Conservation (phyloP, 2,888 invertebrate genomes). For the Phytoseiulus persimilis region DNA sequence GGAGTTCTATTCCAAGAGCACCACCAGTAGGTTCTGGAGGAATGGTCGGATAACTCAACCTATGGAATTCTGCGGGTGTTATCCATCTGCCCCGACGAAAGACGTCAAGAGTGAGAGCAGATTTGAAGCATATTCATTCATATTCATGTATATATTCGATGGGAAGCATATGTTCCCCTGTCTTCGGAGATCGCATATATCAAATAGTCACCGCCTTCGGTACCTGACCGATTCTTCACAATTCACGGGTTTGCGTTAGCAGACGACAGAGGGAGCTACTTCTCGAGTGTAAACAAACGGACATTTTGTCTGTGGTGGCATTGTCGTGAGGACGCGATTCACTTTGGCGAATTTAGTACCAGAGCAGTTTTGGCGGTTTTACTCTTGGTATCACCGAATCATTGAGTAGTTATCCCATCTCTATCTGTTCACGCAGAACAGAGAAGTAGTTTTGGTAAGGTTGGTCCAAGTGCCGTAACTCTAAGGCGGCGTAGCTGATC, state of each 20-base stretch:
- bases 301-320: not conserved
- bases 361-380: conserved; percentile 5
- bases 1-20: no score
- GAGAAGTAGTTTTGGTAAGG: not conserved
- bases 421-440: not conserved
- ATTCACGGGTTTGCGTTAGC: not conserved
- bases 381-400: not conserved
- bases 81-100: no score
- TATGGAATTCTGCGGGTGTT: no score
- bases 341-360: conserved; percentile 5
- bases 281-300: not conserved
- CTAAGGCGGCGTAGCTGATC: not conserved
- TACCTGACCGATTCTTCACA: no score
- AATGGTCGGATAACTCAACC: no score
- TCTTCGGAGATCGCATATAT: no score
- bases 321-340: not conserved
- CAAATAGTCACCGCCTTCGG: no score
- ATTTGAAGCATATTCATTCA: no score
- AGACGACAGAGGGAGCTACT: not conserved
- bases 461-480: not conserved
- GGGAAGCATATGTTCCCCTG: no score
- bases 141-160: no score
- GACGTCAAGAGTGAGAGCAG: no score
- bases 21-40: no score
- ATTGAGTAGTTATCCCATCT: not conserved